Evolutionary conservation across 23 tunicate genomes (phyloP).

Genomic region (Phallusia fumigata): DNA sequence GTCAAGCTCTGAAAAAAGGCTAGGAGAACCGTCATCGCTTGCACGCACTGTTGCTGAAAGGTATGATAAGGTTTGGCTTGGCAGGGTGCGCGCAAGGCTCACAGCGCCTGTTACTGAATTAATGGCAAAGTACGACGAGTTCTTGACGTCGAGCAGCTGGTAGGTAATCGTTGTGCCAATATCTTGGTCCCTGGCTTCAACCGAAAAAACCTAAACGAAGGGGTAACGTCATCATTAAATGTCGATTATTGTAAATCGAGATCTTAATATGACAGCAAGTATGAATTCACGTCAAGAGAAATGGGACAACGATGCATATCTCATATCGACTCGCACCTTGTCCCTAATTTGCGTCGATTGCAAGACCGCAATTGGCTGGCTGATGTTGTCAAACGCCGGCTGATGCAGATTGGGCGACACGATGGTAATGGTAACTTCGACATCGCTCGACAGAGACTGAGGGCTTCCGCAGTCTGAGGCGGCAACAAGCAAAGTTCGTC

Average conservation of each 20-base stretch:
- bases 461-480: constrained; percentile 65
- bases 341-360: constrained; percentile 34
- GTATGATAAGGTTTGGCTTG: neutral
- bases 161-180: constrained; percentile 21
- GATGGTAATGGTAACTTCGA: constrained; percentile 28
- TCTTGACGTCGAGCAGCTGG: constrained; percentile 1
- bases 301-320: neutral
- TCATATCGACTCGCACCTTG: constrained; percentile 22
- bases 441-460: constrained; percentile 10
- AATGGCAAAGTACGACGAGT: constrained; percentile 30
- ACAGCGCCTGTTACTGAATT: constrained; percentile 33
- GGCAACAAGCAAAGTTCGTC: constrained; percentile 10
- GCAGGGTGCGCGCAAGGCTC: neutral
- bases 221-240: neutral
- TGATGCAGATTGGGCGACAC: constrained; percentile 31
- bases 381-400: constrained; percentile 24
- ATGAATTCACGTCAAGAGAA: neutral
- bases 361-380: constrained; percentile 44
- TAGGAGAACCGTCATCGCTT: constrained; percentile 66
- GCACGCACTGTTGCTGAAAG: constrained; percentile 35
- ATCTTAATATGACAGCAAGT: neutral
- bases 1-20: constrained; percentile 3
- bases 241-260: constrained; percentile 2
- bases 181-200: constrained; percentile 45
- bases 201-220: constrained; percentile 17